A percentile compares a stretch with the other conserved stretches of the same genome.
These are phyloP conservation scores for Syngnathus typhle DNA, from an alignment of 2,113 vertebrate genomes.

Conservation along the genomic window DNA sequence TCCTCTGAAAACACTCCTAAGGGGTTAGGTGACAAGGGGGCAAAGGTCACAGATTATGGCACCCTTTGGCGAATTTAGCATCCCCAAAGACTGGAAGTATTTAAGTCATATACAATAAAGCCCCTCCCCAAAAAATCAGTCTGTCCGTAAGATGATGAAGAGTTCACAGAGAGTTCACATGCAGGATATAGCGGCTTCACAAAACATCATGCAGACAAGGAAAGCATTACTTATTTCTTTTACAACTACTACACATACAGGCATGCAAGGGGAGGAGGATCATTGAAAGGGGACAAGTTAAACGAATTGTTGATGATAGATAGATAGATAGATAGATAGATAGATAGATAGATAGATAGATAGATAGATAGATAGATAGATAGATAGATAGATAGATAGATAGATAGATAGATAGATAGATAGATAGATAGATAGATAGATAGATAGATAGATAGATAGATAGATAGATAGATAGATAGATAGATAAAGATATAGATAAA, in stretches of 20 bases:
- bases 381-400: neutral
- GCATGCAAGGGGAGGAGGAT: neutral
- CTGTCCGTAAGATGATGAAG: conserved; percentile 73
- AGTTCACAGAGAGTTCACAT: conserved; percentile 76
- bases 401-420: too few species aligned
- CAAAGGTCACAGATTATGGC: neutral
- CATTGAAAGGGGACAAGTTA: neutral
- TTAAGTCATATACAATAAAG: neutral
- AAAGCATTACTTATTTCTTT: neutral
- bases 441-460: too few species aligned
- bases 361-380: neutral
- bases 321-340: too few species aligned
- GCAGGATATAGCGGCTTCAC: conserved; percentile 13
- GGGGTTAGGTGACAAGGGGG: neutral
- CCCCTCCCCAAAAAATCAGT: neutral
- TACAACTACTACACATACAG: neutral
- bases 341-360: neutral
- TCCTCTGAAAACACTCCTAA: conserved; percentile 20
- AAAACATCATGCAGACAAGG: neutral
- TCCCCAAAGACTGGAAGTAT: neutral
- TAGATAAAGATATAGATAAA: neutral
- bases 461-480: too few species aligned
- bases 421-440: too few species aligned
- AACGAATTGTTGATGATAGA: neutral
- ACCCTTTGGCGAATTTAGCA: neutral